phyloP scores from a whole-genome alignment of 2,888 invertebrate genomes.

The Ariolimax columbianus region DNA sequence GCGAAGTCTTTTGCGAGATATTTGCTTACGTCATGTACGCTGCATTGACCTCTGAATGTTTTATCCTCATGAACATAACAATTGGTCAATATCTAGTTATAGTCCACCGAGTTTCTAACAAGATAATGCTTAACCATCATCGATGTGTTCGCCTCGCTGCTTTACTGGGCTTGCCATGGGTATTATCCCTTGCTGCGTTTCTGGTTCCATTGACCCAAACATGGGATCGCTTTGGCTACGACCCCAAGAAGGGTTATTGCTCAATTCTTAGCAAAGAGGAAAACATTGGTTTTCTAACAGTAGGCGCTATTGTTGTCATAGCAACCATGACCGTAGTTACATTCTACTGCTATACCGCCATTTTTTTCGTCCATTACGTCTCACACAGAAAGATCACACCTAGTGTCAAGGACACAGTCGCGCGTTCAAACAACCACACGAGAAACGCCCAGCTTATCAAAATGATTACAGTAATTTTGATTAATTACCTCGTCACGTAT shows the following conservation, averaged over 20 bases:
- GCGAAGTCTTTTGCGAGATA: conserved; percentile 6
- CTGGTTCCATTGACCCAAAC: conserved; percentile 1
- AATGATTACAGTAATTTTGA: conserved; percentile 22
- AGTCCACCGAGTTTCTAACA: conserved; percentile 1
- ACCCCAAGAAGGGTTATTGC: conserved; percentile 37
- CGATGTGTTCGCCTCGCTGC: background rate
- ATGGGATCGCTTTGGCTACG: conserved; percentile 42
- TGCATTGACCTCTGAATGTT: conserved; percentile 13
- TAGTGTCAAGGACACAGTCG: background rate
- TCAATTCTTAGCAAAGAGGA: conserved; percentile 7
- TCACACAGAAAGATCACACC: conserved; percentile 1
- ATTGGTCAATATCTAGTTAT: conserved; percentile 37
- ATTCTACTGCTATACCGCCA: conserved; percentile 40
- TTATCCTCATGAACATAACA: conserved; percentile 24
- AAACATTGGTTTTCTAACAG: background rate
- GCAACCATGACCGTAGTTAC: background rate
- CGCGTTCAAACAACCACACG: background rate
- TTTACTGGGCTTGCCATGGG: conserved; percentile 11
- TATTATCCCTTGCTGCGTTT: conserved; percentile 14
- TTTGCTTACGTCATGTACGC: conserved; percentile 41
- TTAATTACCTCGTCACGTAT: conserved; percentile 30
- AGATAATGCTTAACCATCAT: background rate
- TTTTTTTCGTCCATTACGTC: conserved; percentile 2
- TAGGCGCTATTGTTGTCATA: background rate
- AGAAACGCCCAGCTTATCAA: conserved; percentile 24